phyloP scores from a whole-genome alignment of 1,140 invertebrate species.

The Brachionus rotundiformis region DNA sequence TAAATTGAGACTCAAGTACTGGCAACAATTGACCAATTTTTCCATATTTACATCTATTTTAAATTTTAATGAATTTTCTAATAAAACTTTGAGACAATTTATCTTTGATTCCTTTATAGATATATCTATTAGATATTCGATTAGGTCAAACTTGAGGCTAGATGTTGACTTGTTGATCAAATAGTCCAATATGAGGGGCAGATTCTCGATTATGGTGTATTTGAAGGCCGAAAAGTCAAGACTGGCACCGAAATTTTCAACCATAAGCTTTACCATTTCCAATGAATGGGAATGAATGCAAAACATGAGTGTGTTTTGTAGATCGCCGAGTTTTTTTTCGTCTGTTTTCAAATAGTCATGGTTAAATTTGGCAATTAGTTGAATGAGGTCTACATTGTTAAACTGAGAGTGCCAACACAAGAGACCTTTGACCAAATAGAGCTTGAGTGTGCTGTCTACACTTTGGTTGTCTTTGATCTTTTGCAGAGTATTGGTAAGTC shows the following conservation, averaged over 20 bases:
- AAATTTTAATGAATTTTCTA: background rate
- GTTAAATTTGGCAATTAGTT: background rate
- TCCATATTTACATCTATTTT: background rate
- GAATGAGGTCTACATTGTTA: background rate
- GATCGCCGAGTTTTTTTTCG: background rate
- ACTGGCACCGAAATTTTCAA: background rate
- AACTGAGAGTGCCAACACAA: conserved; percentile 5
- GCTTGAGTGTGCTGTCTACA: background rate
- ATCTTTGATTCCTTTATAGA: conserved; percentile 5
- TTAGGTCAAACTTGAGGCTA: background rate
- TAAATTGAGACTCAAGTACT: conserved; percentile 23
- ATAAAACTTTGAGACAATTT: conserved; percentile 19
- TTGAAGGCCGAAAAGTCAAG: conserved; percentile 2
- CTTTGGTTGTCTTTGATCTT: background rate
- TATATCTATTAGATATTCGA: conserved; percentile 10
- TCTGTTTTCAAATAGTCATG: background rate
- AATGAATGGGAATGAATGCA: conserved; percentile 18
- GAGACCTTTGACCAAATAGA: background rate
- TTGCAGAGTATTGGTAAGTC: background rate
- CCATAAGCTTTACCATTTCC: conserved; percentile 11
- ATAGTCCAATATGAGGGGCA: background rate
- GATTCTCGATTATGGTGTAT: conserved; percentile 29
- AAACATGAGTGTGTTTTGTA: conserved; percentile 26
- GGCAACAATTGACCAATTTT: background rate
- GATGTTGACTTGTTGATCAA: background rate